These are phyloP conservation scores for Jacana jacana DNA, from an alignment of 2,113 vertebrate species.

Conservation along the genomic window DNA sequence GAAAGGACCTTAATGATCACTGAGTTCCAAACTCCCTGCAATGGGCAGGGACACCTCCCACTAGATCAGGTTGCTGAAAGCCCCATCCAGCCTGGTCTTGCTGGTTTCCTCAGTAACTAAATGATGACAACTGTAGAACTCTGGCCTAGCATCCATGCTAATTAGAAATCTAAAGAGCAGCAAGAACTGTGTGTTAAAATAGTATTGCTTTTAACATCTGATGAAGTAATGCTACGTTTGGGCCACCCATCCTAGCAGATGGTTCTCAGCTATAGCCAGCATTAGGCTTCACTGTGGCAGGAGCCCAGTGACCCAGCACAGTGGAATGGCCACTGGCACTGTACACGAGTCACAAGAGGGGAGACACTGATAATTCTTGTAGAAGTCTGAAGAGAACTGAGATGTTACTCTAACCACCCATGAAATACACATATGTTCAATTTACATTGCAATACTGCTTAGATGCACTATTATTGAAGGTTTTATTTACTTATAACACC, in stretches of 20 bases:
- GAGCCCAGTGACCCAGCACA: neutral
- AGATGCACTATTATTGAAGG: neutral
- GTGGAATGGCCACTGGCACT: rapidly evolving
- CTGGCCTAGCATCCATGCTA: neutral
- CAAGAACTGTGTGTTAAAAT: neutral
- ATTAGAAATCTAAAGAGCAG: neutral
- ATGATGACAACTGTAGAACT: neutral
- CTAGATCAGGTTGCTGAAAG: no score
- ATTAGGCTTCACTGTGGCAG: neutral
- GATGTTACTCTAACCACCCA: neutral
- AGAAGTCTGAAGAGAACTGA: neutral
- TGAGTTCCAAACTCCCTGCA: no score
- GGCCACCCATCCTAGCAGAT: neutral
- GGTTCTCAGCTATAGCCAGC: neutral
- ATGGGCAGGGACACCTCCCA: no score
- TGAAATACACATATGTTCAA: neutral
- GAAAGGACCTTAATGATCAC: no score
- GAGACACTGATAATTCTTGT: neutral
- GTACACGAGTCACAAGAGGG: neutral
- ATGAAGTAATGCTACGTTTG: neutral
- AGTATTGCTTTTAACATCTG: neutral
- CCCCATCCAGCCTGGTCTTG: no score
- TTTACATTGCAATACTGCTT: neutral
- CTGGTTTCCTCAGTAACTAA: neutral
- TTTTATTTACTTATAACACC: neutral